Evolutionary conservation across 2,113 vertebrate genomes (phyloP).

Genomic region (Tyto alba): DNA sequence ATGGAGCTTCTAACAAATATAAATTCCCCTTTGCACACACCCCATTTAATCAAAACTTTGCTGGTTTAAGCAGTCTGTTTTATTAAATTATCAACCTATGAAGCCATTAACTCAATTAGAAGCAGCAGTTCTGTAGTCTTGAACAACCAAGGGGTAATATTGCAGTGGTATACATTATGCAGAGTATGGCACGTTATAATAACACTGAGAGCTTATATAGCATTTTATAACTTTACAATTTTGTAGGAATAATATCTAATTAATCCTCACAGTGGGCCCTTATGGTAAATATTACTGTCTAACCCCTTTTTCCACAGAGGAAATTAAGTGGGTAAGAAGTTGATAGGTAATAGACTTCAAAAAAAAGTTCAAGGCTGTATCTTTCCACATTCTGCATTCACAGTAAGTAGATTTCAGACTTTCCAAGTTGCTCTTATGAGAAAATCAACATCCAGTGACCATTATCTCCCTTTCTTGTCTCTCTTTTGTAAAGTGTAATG

Average conservation of each 20-base stretch:
- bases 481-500: background rate
- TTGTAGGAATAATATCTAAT: conserved; percentile 15
- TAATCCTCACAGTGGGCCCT: conserved; percentile 2
- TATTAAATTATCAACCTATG: conserved; percentile 68
- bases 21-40: conserved; percentile 43
- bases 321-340: background rate
- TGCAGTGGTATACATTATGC: background rate
- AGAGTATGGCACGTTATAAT: conserved; percentile 8
- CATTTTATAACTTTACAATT: conserved; percentile 27
- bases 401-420: background rate
- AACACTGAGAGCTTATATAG: conserved; percentile 33
- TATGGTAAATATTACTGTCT: conserved; percentile 13
- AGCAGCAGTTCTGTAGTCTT: conserved; percentile 45
- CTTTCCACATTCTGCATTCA: background rate
- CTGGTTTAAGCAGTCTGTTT: conserved; percentile 65
- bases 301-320: background rate
- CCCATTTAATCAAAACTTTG: conserved; percentile 64
- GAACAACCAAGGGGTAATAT: conserved; percentile 40
- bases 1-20: conserved; percentile 35
- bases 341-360: background rate
- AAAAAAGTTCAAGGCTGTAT: background rate
- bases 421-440: background rate
- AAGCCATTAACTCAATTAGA: conserved; percentile 66
- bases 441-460: background rate
- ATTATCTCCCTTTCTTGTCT: background rate